These are phyloP conservation scores for Hemibagrus wyckioides DNA, from an alignment of 2,113 vertebrate genomes.

Conservation along the genomic window DNA sequence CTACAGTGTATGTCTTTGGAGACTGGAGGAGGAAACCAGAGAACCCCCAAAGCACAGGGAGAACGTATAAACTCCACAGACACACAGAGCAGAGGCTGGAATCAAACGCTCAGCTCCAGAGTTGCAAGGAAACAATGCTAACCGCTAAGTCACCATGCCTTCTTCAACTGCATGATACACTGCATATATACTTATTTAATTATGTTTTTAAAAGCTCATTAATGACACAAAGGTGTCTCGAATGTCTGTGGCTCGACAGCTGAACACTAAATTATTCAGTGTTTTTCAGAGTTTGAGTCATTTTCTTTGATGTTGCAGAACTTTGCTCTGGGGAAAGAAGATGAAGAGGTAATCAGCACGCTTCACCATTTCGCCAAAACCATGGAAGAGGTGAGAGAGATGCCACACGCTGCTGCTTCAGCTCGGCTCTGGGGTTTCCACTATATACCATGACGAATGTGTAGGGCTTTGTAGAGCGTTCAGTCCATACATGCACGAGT, in stretches of 20 bases:
- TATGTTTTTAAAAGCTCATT: neutral
- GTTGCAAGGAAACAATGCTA: no score
- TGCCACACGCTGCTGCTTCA: neutral
- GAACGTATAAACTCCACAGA: no score
- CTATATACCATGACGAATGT: neutral
- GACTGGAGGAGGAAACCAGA: no score
- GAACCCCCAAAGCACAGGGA: no score
- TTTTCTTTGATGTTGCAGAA: constrained; percentile 75
- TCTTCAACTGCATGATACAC: no score
- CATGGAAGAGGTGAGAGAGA: constrained; percentile 87
- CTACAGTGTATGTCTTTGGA: no score
- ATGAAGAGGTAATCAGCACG: constrained; percentile 93
- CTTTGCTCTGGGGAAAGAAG: constrained; percentile 95
- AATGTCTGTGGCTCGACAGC: constrained; percentile 8
- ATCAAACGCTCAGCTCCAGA: no score
- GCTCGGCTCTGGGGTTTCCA: neutral
- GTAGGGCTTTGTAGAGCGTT: neutral
- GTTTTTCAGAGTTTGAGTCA: constrained; percentile 2
- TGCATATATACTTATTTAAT: neutral
- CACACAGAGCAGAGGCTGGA: no score
- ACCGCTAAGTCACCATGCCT: no score
- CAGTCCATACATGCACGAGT: neutral
- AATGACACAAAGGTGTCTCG: neutral
- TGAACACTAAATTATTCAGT: constrained; percentile 31
- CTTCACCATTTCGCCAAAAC: constrained; percentile 92